phyloP scores from a whole-genome alignment of 53 echinoderm and acorn worm species.

The Apostichopus leukothele region DNA sequence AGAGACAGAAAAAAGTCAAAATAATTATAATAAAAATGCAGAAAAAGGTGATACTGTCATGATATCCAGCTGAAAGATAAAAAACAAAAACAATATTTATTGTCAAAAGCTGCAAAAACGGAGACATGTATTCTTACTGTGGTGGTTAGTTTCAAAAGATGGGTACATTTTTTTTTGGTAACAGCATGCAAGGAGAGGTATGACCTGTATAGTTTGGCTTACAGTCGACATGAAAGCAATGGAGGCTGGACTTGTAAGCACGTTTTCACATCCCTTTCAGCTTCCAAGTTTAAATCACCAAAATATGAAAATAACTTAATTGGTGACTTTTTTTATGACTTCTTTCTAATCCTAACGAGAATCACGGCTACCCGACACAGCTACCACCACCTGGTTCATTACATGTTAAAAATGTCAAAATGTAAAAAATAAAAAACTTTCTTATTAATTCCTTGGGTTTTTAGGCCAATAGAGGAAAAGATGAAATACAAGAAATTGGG shows the following conservation, averaged over 20 bases:
- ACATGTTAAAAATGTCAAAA: no score
- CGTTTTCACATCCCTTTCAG: neutral
- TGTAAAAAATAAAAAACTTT: no score
- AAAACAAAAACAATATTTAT: constrained; percentile 40
- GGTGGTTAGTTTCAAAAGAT: constrained; percentile 29
- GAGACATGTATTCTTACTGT: neutral
- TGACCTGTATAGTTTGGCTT: neutral
- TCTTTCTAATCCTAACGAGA: no score
- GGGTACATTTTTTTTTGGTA: neutral
- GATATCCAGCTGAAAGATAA: constrained; percentile 51
- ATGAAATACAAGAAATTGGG: no score
- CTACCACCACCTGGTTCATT: no score
- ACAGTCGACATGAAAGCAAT: neutral
- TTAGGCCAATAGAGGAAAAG: no score
- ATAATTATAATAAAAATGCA: constrained; percentile 27
- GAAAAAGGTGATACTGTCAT: constrained; percentile 49
- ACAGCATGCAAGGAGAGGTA: constrained; percentile 21
- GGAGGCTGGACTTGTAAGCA: neutral
- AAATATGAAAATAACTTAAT: no score
- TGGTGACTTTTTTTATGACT: no score
- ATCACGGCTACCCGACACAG: no score
- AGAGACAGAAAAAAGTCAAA: constrained; percentile 20
- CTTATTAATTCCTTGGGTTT: no score
- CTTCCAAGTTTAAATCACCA: no score
- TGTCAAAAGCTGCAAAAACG: constrained; percentile 47